These are phyloP conservation scores for Bedellia somnulentella DNA, from an alignment of 2,888 invertebrate genomes.

Conservation along the genomic window DNA sequence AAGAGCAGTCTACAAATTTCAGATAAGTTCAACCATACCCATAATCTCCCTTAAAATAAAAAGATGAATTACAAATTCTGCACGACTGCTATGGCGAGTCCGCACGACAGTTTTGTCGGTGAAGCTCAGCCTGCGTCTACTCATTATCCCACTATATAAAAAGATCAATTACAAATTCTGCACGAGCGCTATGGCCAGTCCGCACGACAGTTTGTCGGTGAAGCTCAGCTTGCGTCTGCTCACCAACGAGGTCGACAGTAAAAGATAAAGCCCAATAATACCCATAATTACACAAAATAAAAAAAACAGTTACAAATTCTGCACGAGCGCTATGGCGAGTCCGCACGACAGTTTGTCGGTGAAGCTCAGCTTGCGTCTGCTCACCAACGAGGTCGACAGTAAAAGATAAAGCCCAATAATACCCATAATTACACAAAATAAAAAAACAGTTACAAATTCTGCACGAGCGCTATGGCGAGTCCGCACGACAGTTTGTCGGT, in stretches of 20 bases:
- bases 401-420: conserved; percentile 56
- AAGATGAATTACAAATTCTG: conserved; percentile 78
- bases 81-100: conserved; percentile 78
- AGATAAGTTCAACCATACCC: too few species aligned
- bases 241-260: conserved; percentile 85
- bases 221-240: conserved; percentile 88
- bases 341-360: conserved; percentile 90
- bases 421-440: too few species aligned
- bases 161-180: conserved; percentile 78
- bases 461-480: conserved; percentile 77
- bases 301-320: conserved; percentile 69
- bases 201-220: conserved; percentile 87
- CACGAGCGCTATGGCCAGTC: conserved; percentile 78
- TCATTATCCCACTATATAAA: too few species aligned
- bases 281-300: too few species aligned
- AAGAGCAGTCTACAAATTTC: too few species aligned
- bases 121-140: conserved; percentile 87
- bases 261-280: too few species aligned
- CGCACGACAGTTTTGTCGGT: conserved; percentile 88
- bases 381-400: conserved; percentile 87
- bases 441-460: conserved; percentile 69
- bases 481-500: conserved; percentile 90
- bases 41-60: too few species aligned
- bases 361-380: conserved; percentile 87
- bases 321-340: conserved; percentile 77